Conservation (phyloP, 2,113 vertebrate genomes). For the Cnemophilus loriae region DNA sequence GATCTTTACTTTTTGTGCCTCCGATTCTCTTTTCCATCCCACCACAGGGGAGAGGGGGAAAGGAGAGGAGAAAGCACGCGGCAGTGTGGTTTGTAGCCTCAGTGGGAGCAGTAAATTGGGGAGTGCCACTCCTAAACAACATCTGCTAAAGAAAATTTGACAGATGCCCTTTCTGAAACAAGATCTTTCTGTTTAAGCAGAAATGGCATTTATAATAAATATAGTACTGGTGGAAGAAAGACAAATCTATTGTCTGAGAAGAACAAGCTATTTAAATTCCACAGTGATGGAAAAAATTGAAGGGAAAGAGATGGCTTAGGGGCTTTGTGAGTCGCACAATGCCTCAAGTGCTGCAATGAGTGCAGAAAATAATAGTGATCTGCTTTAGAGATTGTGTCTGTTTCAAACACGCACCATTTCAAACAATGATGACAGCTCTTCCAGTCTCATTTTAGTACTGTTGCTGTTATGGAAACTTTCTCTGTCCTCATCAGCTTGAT, state of each 20-base stretch:
- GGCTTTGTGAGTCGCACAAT: conserved; percentile 8
- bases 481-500: not conserved
- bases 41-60: not conserved
- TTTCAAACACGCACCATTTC: not conserved
- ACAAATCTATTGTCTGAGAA: conserved; percentile 36
- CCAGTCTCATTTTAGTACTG: conserved; percentile 1
- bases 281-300: conserved; percentile 26
- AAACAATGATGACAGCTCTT: conserved; percentile 32
- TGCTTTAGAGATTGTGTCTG: not conserved
- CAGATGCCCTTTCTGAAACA: not conserved
- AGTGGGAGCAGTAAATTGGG: not conserved
- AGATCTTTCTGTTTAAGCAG: conserved; percentile 5
- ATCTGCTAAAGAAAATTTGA: not conserved
- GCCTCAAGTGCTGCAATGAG: not conserved
- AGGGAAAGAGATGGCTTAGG: conserved; percentile 16
- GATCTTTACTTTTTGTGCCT: not conserved
- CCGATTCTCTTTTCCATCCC: not conserved
- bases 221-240: conserved; percentile 18
- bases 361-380: conserved; percentile 30
- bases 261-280: conserved; percentile 34
- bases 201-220: conserved; percentile 15
- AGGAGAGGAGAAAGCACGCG: not conserved
- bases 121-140: not conserved
- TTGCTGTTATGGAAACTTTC: conserved; percentile 37
- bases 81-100: not conserved